Percentiles rank a stretch among this genome's conserved stretches.
phyloP scores from a whole-genome alignment of 2,888 invertebrate genomes.

The Lagria hirta region DNA sequence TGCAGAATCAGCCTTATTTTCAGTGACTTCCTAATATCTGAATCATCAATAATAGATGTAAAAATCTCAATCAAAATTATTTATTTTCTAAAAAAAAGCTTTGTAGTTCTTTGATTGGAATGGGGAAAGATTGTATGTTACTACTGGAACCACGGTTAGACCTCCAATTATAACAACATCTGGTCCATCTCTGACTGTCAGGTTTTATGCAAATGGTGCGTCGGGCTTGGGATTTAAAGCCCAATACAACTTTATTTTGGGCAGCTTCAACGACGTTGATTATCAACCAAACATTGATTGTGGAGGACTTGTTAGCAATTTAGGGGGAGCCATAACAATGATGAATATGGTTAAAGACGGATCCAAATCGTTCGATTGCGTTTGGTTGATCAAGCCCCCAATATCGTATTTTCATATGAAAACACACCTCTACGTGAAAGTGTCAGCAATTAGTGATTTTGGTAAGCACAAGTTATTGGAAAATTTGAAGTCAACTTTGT shows the following conservation, averaged over 20 bases:
- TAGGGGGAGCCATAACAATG: conserved; percentile 74
- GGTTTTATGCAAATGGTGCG: conserved; percentile 71
- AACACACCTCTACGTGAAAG: conserved; percentile 65
- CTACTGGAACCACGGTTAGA: conserved; percentile 66
- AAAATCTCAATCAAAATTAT: conserved; percentile 3
- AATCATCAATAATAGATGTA: conserved; percentile 68
- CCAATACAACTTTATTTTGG: conserved; percentile 51
- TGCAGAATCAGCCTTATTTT: conserved; percentile 66
- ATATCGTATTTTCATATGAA: conserved; percentile 66
- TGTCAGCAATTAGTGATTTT: conserved; percentile 46
- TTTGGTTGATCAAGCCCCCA: conserved; percentile 70
- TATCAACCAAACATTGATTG: conserved; percentile 56
- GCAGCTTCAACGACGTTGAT: conserved; percentile 30
- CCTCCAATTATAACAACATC: conserved; percentile 67
- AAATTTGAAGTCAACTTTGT: background rate
- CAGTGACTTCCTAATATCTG: conserved; percentile 67
- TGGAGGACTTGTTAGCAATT: conserved; percentile 69
- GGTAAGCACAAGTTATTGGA: conserved; percentile 34
- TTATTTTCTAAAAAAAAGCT: background rate
- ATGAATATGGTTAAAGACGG: conserved; percentile 67
- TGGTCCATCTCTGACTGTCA: conserved; percentile 63
- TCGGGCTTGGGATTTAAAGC: conserved; percentile 68
- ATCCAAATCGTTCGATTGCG: conserved; percentile 65
- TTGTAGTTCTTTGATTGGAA: conserved; percentile 67
- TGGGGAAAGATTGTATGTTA: conserved; percentile 65